Conservation (phyloP, 2,113 vertebrate species). For the Lampris incognitus region DNA sequence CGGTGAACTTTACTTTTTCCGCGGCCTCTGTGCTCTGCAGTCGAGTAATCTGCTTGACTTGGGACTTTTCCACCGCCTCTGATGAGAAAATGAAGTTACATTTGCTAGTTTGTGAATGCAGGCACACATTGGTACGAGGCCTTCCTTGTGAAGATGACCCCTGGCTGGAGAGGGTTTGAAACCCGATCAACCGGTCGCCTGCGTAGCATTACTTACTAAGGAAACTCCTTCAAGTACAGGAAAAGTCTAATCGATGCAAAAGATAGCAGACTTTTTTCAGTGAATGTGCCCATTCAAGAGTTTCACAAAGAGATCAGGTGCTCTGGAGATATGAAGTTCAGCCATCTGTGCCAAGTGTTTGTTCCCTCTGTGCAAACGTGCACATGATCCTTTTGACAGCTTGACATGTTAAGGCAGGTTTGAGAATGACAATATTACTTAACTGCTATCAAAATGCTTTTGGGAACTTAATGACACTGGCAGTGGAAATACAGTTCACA, state of each 20-base stretch:
- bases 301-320: not conserved
- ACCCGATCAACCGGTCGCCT: conserved; percentile 7
- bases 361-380: not conserved
- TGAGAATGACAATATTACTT: not conserved
- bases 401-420: conserved; percentile 21
- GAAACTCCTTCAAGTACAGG: conserved; percentile 2
- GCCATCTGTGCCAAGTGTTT: not conserved
- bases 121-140: not conserved
- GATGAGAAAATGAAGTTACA: conserved; percentile 44
- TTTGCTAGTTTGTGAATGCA: conserved; percentile 13
- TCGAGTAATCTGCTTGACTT: not conserved
- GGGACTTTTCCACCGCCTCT: conserved; percentile 25
- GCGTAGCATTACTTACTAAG: not conserved
- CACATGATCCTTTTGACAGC: not conserved
- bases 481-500: not conserved
- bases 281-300: conserved; percentile 16
- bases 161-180: conserved; percentile 10
- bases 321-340: not conserved
- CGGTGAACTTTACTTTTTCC: not conserved
- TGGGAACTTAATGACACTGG: not conserved
- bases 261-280: conserved; percentile 8
- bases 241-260: conserved; percentile 17
- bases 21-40: not conserved
- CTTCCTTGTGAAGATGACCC: conserved; percentile 16
- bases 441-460: not conserved